Percentiles rank a stretch among this genome's conserved stretches.
phyloP scores from a whole-genome alignment of 2,888 invertebrate genomes.

The Acrobasis repandana region DNA sequence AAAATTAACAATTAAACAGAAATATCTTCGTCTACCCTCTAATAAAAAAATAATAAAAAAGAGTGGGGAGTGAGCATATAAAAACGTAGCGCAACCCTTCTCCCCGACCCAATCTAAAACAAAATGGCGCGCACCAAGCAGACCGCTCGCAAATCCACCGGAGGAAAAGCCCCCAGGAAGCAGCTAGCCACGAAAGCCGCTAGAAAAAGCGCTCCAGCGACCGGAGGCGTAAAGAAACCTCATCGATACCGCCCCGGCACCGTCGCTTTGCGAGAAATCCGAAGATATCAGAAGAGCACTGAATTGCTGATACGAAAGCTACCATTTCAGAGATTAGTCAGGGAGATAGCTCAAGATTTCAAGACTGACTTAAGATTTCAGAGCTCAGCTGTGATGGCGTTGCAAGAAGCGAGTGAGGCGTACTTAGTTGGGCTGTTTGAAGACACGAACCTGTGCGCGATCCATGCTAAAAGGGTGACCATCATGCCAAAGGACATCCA shows the following conservation, averaged over 20 bases:
- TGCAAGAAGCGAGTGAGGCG: constrained; percentile 84
- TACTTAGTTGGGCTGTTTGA: constrained; percentile 88
- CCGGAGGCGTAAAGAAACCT: constrained; percentile 89
- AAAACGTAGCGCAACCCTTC: not conserved
- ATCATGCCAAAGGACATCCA: constrained; percentile 74
- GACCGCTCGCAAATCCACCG: constrained; percentile 88
- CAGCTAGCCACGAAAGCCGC: constrained; percentile 88
- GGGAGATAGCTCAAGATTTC: constrained; percentile 90
- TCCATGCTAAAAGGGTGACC: constrained; percentile 83
- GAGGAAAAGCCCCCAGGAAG: constrained; percentile 88
- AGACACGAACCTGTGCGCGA: constrained; percentile 90
- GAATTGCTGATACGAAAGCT: constrained; percentile 87
- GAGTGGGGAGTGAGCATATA: not conserved
- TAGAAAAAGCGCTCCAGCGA: constrained; percentile 87
- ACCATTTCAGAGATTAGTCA: constrained; percentile 87
- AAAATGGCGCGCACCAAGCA: constrained; percentile 88
- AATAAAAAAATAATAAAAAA: not conserved
- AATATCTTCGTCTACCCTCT: not conserved
- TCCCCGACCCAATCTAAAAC: not conserved
- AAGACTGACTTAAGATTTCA: constrained; percentile 88
- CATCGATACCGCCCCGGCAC: constrained; percentile 87
- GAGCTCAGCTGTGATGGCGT: constrained; percentile 86
- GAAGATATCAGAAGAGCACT: constrained; percentile 89
- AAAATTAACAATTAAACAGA: too few species aligned
- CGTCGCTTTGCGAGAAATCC: constrained; percentile 87